These are phyloP conservation scores for Eciton burchellii DNA, from an alignment of 1,140 invertebrate species.

Conservation along the genomic window DNA sequence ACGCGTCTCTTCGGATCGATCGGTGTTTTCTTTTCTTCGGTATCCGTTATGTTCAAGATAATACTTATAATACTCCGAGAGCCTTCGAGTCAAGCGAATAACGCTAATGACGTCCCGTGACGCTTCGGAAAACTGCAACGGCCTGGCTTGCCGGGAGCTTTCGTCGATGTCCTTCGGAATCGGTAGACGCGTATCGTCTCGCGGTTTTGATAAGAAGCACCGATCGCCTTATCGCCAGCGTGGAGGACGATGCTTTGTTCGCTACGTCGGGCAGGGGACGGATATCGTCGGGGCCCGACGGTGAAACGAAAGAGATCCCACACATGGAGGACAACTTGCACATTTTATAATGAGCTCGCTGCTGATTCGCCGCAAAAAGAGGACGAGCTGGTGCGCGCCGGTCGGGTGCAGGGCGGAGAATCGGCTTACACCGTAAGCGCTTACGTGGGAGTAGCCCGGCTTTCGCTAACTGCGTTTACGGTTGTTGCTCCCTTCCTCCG, in stretches of 20 bases:
- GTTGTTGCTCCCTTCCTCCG: conserved; percentile 5
- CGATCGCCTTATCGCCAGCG: conserved; percentile 37
- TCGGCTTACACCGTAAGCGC: conserved; percentile 8
- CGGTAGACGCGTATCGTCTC: conserved; percentile 33
- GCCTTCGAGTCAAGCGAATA: too few species aligned
- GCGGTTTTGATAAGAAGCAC: conserved; percentile 32
- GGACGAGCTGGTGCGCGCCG: not conserved
- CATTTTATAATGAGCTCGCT: conserved; percentile 51
- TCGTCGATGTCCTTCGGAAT: conserved; percentile 8
- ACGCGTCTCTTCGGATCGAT: too few species aligned
- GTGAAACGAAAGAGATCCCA: conserved; percentile 53
- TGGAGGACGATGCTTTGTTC: conserved; percentile 52
- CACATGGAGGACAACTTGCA: conserved; percentile 42
- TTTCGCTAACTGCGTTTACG: conserved; percentile 52
- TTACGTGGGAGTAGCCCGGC: conserved; percentile 11
- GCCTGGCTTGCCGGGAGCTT: too few species aligned
- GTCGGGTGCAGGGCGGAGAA: conserved; percentile 22
- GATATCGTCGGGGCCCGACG: conserved; percentile 46
- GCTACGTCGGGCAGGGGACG: conserved; percentile 47
- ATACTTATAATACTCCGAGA: too few species aligned
- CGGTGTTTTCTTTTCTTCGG: too few species aligned
- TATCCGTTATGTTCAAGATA: too few species aligned
- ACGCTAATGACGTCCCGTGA: too few species aligned
- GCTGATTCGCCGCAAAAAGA: conserved; percentile 44
- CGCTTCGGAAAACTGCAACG: too few species aligned